Evolutionary conservation across 2,888 invertebrate species (phyloP).

Genomic region (Baccha elongata): DNA sequence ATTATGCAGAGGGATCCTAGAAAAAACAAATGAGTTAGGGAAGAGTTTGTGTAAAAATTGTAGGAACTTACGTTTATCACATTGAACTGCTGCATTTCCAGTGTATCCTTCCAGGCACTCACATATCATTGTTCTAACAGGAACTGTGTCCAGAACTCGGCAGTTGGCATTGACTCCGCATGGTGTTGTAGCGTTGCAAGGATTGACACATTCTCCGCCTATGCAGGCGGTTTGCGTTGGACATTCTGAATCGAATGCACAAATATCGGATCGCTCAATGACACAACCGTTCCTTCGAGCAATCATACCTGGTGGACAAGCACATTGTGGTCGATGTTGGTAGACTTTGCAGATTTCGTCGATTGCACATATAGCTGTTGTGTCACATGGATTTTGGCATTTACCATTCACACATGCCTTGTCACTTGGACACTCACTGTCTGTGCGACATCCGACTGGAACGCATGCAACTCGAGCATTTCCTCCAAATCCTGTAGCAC

Average conservation of each 20-base stretch:
- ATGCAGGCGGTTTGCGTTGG: conserved; percentile 92
- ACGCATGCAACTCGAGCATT: conserved; percentile 91
- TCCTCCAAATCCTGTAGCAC: conserved; percentile 90
- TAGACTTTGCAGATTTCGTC: conserved; percentile 90
- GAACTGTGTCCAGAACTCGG: conserved; percentile 90
- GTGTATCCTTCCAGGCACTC: conserved; percentile 93
- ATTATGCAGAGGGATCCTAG: conserved; percentile 85
- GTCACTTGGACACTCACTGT: conserved; percentile 91
- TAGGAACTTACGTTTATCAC: conserved; percentile 89
- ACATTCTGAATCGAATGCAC: conserved; percentile 91
- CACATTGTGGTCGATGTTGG: conserved; percentile 90
- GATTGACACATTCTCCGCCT: conserved; percentile 91
- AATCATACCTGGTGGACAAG: conserved; percentile 90
- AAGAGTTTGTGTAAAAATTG: no score
- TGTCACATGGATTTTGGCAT: conserved; percentile 90
- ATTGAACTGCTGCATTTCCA: conserved; percentile 93
- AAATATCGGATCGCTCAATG: conserved; percentile 85
- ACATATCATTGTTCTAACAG: conserved; percentile 94
- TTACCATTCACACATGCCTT: conserved; percentile 91
- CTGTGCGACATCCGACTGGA: conserved; percentile 90
- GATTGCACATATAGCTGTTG: conserved; percentile 86
- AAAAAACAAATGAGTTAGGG: conserved; percentile 74
- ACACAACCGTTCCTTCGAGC: conserved; percentile 86
- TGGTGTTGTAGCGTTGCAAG: conserved; percentile 90
- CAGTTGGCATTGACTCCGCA: conserved; percentile 92